Evolutionary conservation across 2,113 vertebrate species (phyloP).

Genomic region (Nibea coibor): DNA sequence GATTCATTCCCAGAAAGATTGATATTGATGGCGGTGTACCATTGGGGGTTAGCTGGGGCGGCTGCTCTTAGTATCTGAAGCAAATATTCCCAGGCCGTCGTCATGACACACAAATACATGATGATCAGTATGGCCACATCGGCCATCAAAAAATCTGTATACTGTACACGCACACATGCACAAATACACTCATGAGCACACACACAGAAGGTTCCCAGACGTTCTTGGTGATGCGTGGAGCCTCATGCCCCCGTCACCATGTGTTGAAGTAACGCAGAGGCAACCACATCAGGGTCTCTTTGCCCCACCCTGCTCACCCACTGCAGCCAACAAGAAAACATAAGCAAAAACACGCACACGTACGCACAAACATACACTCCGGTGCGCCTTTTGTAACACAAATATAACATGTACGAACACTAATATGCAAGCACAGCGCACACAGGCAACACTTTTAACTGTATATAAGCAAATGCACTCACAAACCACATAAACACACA

Average conservation of each 20-base stretch:
- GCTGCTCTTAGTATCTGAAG: constrained; percentile 61
- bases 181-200: constrained; percentile 3
- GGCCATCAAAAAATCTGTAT: constrained; percentile 40
- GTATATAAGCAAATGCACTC: constrained; percentile 25
- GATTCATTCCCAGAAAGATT: constrained; percentile 51
- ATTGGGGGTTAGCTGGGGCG: constrained; percentile 50
- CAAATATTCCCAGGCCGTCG: constrained; percentile 65
- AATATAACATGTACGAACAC: constrained; percentile 27
- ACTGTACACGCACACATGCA: constrained; percentile 24
- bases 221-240: constrained; percentile 62
- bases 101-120: constrained; percentile 65
- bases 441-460: constrained; percentile 10
- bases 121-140: constrained; percentile 61
- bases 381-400: constrained; percentile 22
- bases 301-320: constrained; percentile 70
- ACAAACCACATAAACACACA: constrained; percentile 50
- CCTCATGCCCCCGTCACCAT: constrained; percentile 62
- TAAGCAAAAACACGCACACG: constrained; percentile 18
- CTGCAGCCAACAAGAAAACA: constrained; percentile 63
- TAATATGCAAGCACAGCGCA: constrained; percentile 34
- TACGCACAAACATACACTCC: constrained; percentile 20
- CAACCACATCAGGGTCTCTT: constrained; percentile 74
- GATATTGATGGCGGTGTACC: constrained; percentile 64
- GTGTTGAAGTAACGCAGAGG: constrained; percentile 68
- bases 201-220: constrained; percentile 65